Evolutionary conservation across 2,797 vertebrate genomes (phyloP), one percentile per base, ranked within the genome.

Genomic region (Silurus lanzhouensis): DNA sequence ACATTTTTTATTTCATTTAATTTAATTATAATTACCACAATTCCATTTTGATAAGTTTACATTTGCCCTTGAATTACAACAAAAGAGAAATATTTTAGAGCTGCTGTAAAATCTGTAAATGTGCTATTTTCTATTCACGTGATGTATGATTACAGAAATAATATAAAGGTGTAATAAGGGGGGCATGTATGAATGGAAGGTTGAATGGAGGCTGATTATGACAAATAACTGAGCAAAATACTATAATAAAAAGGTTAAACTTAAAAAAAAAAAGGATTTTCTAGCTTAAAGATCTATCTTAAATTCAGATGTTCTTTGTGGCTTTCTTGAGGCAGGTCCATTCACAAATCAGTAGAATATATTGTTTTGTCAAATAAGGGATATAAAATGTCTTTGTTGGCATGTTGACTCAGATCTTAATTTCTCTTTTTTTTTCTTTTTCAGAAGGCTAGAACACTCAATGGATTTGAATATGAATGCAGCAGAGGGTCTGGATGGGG

Each of bases 401-500:
- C 52, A 2, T 67, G 63, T 55, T 3, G 20, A 67, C 25, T 67
- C 14, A 15, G 66, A 52, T 81, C 46, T 25, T 70, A 68, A 25
- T 76, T 72, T 22, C 44, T 48, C 44, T 46, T 10, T 12, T 88
- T 86, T 85, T 87, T 87, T 85, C 86, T 78, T 68, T 71, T 79
- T 67, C 3, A 17, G 74, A 66, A 72, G 74, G 71, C 19, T 52
- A 90, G 86, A 88, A 90, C 89, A 84, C 89, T 89, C 89, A 81
- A 81, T 84, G 90, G 86, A 94, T 95, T 94, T 94, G 91, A 94
- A 94, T 94, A 94, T 94, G 92, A 94, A 92, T 94, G 92, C 90
- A 90, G 91, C 86, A 44, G 81, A 27, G 80, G 83, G 83, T 75
- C 74, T 85, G 80, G 64, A 72, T 9, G 84, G 75, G 85, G 84